Evolutionary conservation across 35 echinoderm and acorn worm genomes (phyloP).

Genomic region (Acanthaster planci): DNA sequence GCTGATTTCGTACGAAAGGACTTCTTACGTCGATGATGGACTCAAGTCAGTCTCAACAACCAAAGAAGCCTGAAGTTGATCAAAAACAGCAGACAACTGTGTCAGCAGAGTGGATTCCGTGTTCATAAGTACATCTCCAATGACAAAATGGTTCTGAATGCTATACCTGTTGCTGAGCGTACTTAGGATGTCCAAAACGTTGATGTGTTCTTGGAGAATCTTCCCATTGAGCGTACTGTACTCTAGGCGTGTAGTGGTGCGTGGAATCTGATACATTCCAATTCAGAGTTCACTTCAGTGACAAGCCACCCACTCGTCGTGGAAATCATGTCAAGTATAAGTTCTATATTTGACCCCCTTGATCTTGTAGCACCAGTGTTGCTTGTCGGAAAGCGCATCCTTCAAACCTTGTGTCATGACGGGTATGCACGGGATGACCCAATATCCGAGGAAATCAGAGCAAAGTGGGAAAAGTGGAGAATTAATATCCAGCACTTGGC

Average conservation of each 20-base stretch:
- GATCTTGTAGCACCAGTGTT: conserved; percentile 45
- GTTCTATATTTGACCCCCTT: conserved; percentile 60
- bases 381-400: conserved; percentile 49
- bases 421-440: neutral
- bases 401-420: conserved; percentile 57
- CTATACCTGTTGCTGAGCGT: conserved; percentile 17
- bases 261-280: conserved; percentile 36
- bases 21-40: conserved; percentile 78
- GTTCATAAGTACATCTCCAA: conserved; percentile 69
- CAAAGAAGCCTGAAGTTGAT: conserved; percentile 35
- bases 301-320: conserved; percentile 57
- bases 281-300: conserved; percentile 44
- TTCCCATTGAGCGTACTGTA: conserved; percentile 51
- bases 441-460: neutral
- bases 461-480: neutral
- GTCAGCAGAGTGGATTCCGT: conserved; percentile 34
- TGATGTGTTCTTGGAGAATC: conserved; percentile 26
- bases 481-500: neutral
- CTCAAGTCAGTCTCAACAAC: conserved; percentile 47
- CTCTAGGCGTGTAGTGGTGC: conserved; percentile 57
- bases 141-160: conserved; percentile 30
- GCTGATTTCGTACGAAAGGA: conserved; percentile 42
- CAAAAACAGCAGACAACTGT: neutral
- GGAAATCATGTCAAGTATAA: conserved; percentile 49
- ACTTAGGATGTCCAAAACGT: neutral